Percentiles rank a stretch among this genome's conserved stretches.
These are phyloP conservation scores for Tetranychus truncatus DNA, from an alignment of 2,888 invertebrate genomes.

Conservation along the genomic window DNA sequence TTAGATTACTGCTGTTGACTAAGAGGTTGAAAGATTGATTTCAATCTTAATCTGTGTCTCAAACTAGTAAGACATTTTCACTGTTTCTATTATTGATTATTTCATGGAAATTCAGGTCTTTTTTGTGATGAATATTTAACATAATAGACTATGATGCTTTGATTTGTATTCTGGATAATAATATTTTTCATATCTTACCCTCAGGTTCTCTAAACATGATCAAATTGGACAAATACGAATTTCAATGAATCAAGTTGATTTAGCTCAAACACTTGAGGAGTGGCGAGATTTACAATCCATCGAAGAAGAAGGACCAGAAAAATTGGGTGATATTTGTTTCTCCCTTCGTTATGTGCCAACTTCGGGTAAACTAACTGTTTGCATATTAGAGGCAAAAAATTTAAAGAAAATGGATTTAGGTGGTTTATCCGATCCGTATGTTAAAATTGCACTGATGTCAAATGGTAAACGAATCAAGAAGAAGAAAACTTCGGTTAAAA, in stretches of 20 bases:
- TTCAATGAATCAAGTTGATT: slow-evolving; percentile 87
- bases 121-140: not conserved
- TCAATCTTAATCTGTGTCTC: no score
- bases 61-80: no score
- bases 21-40: no score
- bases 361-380: slow-evolving; percentile 94
- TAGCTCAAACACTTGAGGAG: slow-evolving; percentile 96
- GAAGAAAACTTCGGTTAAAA: slow-evolving; percentile 99
- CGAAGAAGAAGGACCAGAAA: slow-evolving; percentile 78
- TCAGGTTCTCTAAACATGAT: slow-evolving; percentile 87
- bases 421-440: slow-evolving; percentile 98
- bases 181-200: not conserved
- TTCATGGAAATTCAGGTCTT: no score
- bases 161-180: not conserved
- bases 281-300: slow-evolving; percentile 97
- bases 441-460: slow-evolving; percentile 44
- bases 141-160: no score
- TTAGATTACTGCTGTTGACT: no score
- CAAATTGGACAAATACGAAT: slow-evolving; percentile 98
- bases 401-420: slow-evolving; percentile 99
- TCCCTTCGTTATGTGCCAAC: slow-evolving; percentile 97
- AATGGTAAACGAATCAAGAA: slow-evolving; percentile 81
- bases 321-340: slow-evolving; percentile 99
- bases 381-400: slow-evolving; percentile 97
- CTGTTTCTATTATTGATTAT: no score